Percentiles rank a stretch among this genome's conserved stretches.
Conservation (phyloP, 2,797 vertebrate species). For the Aplochiton taeniatus region DNA sequence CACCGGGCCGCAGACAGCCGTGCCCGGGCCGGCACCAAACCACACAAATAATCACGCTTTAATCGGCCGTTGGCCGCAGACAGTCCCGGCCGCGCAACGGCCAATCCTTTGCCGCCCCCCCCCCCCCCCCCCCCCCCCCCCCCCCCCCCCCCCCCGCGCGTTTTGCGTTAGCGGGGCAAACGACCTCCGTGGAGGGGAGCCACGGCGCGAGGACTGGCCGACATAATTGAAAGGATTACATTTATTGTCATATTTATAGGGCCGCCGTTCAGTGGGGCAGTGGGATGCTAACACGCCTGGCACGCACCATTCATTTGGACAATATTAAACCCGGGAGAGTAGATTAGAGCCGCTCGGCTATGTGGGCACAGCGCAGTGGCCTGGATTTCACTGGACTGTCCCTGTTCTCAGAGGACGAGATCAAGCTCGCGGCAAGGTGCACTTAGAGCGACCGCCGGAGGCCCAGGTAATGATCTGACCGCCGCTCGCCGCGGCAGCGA, state of each 20-base stretch:
- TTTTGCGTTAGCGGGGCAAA: slow-evolving; percentile 5
- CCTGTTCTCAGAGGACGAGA: too few relatives aligned
- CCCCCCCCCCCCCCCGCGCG: too few relatives aligned
- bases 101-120: not conserved
- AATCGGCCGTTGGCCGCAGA: slow-evolving; percentile 32
- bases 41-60: slow-evolving; percentile 34
- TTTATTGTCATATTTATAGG: slow-evolving; percentile 23
- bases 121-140: too few relatives aligned
- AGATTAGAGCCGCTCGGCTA: slow-evolving; percentile 1
- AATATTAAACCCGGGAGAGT: slow-evolving; percentile 14
- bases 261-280: slow-evolving; percentile 5
- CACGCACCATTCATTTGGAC: slow-evolving; percentile 18
- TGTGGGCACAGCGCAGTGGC: not conserved
- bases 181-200: not conserved
- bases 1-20: not conserved
- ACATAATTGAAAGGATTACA: slow-evolving; percentile 12
- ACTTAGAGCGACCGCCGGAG: too few relatives aligned
- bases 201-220: slow-evolving; percentile 11
- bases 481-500: too few relatives aligned
- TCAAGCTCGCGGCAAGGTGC: too few relatives aligned
- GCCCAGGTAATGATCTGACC: too few relatives aligned
- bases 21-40: slow-evolving; percentile 16
- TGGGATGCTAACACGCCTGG: slow-evolving; percentile 14
- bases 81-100: slow-evolving; percentile 1
- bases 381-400: not conserved